Conservation (phyloP, 2,888 invertebrate genomes). For the Andrena chrysosceles region DNA sequence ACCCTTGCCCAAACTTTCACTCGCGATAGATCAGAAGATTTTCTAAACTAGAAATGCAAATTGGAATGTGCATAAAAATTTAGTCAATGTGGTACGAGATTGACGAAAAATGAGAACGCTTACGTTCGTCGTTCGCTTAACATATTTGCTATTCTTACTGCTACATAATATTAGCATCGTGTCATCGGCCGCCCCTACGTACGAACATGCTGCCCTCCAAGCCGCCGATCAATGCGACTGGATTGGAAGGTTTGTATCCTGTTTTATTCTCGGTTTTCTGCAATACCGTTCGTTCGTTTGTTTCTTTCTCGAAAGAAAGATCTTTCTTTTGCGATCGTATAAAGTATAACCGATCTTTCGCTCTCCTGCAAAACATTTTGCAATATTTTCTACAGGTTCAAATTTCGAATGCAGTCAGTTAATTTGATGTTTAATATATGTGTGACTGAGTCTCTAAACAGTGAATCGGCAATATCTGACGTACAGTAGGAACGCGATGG, state of each 20-base stretch:
- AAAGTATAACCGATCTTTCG: not conserved
- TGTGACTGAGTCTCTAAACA: not conserved
- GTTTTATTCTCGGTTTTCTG: conserved; percentile 2
- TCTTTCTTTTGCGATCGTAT: not conserved
- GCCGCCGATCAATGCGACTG: conserved; percentile 83
- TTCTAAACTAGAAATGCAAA: conserved; percentile 5
- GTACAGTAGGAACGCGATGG: conserved; percentile 2
- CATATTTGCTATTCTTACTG: conserved; percentile 28
- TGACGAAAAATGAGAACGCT: conserved; percentile 49
- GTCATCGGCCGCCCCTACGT: conserved; percentile 45
- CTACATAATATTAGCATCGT: conserved; percentile 25
- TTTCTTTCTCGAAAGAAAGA: not conserved
- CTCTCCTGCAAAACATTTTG: no score
- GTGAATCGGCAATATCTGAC: not conserved
- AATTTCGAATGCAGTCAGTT: no score
- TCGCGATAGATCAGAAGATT: not conserved
- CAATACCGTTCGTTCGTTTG: not conserved
- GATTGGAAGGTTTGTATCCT: conserved; percentile 82
- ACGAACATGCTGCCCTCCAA: conserved; percentile 58
- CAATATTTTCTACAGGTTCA: no score
- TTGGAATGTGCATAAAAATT: conserved; percentile 7
- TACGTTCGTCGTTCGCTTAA: conserved; percentile 10
- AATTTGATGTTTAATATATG: no score
- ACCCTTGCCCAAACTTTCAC: not conserved
- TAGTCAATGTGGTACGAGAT: not conserved